phyloP scores from a whole-genome alignment of 2,797 vertebrate genomes.

The Lycodopsis pacificus region DNA sequence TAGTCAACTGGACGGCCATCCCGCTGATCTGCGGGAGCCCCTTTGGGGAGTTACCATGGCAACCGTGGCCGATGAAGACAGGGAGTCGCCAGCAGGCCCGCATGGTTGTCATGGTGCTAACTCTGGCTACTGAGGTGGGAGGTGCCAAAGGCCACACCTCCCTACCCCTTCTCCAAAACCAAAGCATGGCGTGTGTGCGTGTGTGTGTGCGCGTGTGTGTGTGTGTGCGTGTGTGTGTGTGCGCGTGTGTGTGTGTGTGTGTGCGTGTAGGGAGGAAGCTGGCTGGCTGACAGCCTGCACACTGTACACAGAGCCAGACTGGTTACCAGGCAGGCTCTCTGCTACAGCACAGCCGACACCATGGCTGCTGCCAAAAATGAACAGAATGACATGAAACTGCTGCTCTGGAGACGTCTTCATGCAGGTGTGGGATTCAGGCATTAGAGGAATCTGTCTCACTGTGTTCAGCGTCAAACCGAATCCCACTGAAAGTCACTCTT shows the following conservation, averaged over 20 bases:
- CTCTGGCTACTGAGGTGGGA: slow-evolving; percentile 80
- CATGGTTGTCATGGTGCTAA: slow-evolving; percentile 86
- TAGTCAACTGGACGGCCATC: slow-evolving; percentile 88
- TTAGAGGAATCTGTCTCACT: slow-evolving; percentile 44
- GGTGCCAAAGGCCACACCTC: slow-evolving; percentile 82
- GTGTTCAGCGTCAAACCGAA: slow-evolving; percentile 19
- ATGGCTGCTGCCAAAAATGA: slow-evolving; percentile 53
- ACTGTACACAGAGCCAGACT: slow-evolving; percentile 68
- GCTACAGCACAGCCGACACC: slow-evolving; percentile 55
- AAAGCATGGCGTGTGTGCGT: slow-evolving; percentile 52
- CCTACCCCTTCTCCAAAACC: slow-evolving; percentile 73
- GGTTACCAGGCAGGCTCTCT: slow-evolving; percentile 79
- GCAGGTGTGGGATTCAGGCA: slow-evolving; percentile 63
- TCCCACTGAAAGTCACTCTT: slow-evolving; percentile 14
- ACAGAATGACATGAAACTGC: slow-evolving; percentile 36
- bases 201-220: slow-evolving; percentile 11
- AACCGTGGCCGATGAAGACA: slow-evolving; percentile 86
- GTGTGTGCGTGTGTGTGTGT: slow-evolving; percentile 13
- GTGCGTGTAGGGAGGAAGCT: slow-evolving; percentile 33
- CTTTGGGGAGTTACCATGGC: slow-evolving; percentile 85
- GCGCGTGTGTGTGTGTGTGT: slow-evolving; percentile 25
- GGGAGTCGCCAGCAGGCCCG: slow-evolving; percentile 86
- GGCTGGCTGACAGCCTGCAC: slow-evolving; percentile 66
- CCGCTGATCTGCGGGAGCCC: slow-evolving; percentile 85
- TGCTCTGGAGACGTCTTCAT: slow-evolving; percentile 53